Evolutionary conservation across 2,888 invertebrate genomes (phyloP), one percentile per base, ranked within the genome.

Genomic region (Deladenus siricidicola): DNA sequence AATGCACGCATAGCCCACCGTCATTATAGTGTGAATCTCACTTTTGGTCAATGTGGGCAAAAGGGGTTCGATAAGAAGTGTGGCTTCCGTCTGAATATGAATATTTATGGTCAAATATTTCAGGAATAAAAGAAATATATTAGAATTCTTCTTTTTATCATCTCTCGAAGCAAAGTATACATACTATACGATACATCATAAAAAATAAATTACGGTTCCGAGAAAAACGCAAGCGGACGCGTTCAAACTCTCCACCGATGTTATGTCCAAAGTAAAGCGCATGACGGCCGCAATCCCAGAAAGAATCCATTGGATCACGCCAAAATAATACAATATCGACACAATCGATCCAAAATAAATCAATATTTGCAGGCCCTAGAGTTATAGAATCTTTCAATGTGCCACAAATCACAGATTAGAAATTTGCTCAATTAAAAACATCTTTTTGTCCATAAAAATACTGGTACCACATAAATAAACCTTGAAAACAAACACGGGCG

Each of bases 271-370:
- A 0, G 86, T 80, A n/a, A 81, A 78, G 67, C 87, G 86, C 56
- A 80, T 76, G 10, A 76, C 52, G 53, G 71, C 69, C 6, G 75
- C 79, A 14, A 80, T 67, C 39, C 60, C 42, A n/a, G 62, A 75
- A 39, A 92, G 87, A 62, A 90, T 81, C 83, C 86, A 87, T 81
- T 93, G 92, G 85, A 96, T 87, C 0, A 86, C 84, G 0, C 92
- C 92, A 80, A 87, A 84, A 81, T 88, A 90, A 82, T 90, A 92
- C 34, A 94, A 81, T 0, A 94, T 85, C 72, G 90, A 88, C 28
- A 93, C 88, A 68, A 88, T 82, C 82, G 92, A 89, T 76, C 90
- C 89, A 80, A 96, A 88, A 85, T 93, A 94, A 82, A 89, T 89
- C 56, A 96, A 88, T 21, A 91, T 89, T 0, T 92, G 88, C 44